Base-by-base conservation (phyloP, 2,888 invertebrate species). In the Allophyes oxyacanthae region DNA sequence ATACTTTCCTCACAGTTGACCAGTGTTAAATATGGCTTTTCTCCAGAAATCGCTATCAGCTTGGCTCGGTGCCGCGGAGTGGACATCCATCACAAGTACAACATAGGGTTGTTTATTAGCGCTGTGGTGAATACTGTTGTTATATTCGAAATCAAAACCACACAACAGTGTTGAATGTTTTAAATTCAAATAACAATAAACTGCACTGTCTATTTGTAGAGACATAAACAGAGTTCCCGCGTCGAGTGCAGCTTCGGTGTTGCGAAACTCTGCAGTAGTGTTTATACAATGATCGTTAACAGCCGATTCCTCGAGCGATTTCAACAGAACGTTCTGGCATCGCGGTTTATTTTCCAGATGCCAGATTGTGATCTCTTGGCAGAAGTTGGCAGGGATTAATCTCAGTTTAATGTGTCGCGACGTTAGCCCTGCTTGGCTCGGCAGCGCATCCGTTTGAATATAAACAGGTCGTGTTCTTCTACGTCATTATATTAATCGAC, bases 321-420 rank as follows among this genome's bases (percentile, higher is more conserved):
- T 32, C 15, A 6, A 32, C 43, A 32, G 32, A n/a, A 32, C 43
- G 32, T n/a, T 42, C n/a, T 43, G 43, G 43, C 43, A 28, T 28
- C 28, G 40, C 11, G 10, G 40, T 8, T 41, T 37, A 32, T 32
- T 25, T 28, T 40, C 40, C 34, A 46, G 28, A 26, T 56, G 64
- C 42, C 63, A 50, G 67, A 63, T 65, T 46, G 57, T 51, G 46
- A 70, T 72, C 69, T 65, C 49, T 59, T 70, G 62, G 62, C 62
- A 64, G 38, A 49, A 59, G 42, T 41, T 52, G 54, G 44, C 36
- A 44, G 26, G 53, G 50, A 60, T 54, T 70, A 51, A 65, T 59
- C 49, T 40, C 43, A 48, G 50, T 50, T 49, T 53, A 63, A 67
- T 57, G 57, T 60, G 44, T 53, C 30, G 32, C 43, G 10, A 2